phyloP scores from a whole-genome alignment of 2,797 vertebrate genomes.

The Fistularia commersonii region DNA sequence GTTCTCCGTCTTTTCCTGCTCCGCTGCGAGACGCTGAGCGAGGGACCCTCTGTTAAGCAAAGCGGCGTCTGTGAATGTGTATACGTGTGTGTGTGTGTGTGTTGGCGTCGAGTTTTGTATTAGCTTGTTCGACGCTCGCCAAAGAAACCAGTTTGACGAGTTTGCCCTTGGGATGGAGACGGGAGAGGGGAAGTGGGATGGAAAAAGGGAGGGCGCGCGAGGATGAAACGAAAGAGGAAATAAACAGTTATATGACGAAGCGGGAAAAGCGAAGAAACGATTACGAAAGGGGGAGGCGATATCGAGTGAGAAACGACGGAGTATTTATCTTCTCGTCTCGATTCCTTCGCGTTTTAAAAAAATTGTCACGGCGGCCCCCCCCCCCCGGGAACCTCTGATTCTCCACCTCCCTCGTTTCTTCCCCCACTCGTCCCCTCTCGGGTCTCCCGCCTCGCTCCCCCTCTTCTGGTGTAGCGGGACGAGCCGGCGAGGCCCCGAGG shows the following conservation, averaged over 20 bases:
- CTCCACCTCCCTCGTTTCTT: conserved; percentile 19
- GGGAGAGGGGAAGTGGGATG: conserved; percentile 43
- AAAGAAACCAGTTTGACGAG: conserved; percentile 71
- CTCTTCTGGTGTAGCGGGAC: conserved; percentile 51
- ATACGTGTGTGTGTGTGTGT: too few species aligned
- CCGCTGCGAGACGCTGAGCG: conserved; percentile 29
- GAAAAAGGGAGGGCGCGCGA: conserved; percentile 51
- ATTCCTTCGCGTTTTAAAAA: too few species aligned
- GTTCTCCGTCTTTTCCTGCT: conserved; percentile 47
- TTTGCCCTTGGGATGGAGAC: conserved; percentile 59
- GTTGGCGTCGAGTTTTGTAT: conserved; percentile 49
- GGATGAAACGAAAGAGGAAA: conserved; percentile 59
- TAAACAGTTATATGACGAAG: conserved; percentile 39
- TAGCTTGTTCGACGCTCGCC: conserved; percentile 49
- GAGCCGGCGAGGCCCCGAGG: conserved; percentile 55
- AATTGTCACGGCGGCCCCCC: too few species aligned
- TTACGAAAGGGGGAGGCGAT: too few species aligned
- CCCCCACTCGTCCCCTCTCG: conserved; percentile 10
- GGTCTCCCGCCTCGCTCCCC: conserved; percentile 39
- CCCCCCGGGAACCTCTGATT: too few species aligned
- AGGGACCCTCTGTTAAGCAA: conserved; percentile 45
- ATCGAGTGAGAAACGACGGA: too few species aligned
- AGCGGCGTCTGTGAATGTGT: conserved; percentile 34
- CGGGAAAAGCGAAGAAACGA: conserved; percentile 21
- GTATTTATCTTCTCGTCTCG: too few species aligned